Conservation (phyloP, 92 coral and sea anemone genomes). For the Umimayanthus kanabou region DNA sequence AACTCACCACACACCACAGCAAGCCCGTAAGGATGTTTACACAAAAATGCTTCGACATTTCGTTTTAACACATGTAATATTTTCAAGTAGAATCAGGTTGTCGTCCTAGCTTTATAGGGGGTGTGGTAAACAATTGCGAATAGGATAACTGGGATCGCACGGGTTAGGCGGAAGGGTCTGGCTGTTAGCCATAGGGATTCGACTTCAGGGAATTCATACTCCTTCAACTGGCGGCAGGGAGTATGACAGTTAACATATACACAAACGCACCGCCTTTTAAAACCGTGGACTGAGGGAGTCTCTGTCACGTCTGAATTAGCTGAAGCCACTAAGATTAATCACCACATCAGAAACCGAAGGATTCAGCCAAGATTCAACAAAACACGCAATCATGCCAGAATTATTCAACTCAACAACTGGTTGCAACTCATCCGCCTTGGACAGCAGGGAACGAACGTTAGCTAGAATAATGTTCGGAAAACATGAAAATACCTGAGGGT, state of each 20-base stretch:
- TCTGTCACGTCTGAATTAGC: neutral
- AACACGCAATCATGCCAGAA: no score
- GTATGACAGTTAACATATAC: neutral
- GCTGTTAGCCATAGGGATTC: neutral
- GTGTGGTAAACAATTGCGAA: neutral
- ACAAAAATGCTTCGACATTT: slow-evolving; percentile 38
- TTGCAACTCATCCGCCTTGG: no score
- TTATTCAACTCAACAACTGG: no score
- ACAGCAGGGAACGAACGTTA: no score
- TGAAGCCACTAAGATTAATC: neutral
- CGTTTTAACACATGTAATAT: neutral
- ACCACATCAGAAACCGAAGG: neutral
- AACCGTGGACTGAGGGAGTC: neutral
- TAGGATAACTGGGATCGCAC: neutral
- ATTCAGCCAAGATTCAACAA: no score
- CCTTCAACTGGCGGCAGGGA: neutral
- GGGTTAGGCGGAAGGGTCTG: slow-evolving; percentile 8
- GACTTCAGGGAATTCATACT: neutral
- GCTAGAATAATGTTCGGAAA: no score
- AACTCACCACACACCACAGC: slow-evolving; percentile 40
- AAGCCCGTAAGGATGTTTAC: slow-evolving; percentile 41
- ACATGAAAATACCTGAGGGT: no score
- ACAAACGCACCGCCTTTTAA: neutral
- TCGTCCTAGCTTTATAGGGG: neutral
- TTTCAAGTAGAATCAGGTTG: neutral